Percentiles rank a stretch among this genome's conserved stretches.
phyloP scores from a whole-genome alignment of 2,113 vertebrate genomes.

The Eulacestoma nigropectus region DNA sequence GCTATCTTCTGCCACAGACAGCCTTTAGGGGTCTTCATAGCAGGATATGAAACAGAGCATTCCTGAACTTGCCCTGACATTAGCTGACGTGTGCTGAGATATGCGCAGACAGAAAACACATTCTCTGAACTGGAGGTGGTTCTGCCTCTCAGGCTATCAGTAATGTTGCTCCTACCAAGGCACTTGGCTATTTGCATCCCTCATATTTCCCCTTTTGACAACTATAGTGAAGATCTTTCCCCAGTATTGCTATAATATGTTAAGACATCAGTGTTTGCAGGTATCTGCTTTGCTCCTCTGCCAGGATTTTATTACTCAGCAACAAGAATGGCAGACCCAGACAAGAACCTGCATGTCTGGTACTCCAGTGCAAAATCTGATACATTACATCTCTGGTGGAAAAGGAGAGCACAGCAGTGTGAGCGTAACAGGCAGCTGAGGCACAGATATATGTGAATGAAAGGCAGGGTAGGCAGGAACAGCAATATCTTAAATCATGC shows the following conservation, averaged over 20 bases:
- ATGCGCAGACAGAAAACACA: background rate
- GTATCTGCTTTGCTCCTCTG: background rate
- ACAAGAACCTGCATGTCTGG: background rate
- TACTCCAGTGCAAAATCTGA: background rate
- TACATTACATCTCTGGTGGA: background rate
- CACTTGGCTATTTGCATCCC: background rate
- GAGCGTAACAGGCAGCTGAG: background rate
- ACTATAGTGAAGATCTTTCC: background rate
- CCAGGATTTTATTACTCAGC: background rate
- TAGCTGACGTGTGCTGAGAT: background rate
- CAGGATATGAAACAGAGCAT: background rate
- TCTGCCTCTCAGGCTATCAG: background rate
- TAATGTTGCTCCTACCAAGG: background rate
- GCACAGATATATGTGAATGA: background rate
- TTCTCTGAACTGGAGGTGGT: background rate
- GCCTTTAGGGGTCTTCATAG: background rate
- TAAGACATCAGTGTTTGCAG: background rate
- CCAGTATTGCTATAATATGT: background rate
- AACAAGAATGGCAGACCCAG: background rate
- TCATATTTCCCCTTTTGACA: background rate
- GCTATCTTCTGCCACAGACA: background rate
- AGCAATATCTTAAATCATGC: background rate
- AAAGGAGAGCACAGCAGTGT: background rate
- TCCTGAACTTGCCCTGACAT: background rate
- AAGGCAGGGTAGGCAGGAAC: background rate